Conservation (phyloP, 2,888 invertebrate species). For the Tinea trinotella region DNA sequence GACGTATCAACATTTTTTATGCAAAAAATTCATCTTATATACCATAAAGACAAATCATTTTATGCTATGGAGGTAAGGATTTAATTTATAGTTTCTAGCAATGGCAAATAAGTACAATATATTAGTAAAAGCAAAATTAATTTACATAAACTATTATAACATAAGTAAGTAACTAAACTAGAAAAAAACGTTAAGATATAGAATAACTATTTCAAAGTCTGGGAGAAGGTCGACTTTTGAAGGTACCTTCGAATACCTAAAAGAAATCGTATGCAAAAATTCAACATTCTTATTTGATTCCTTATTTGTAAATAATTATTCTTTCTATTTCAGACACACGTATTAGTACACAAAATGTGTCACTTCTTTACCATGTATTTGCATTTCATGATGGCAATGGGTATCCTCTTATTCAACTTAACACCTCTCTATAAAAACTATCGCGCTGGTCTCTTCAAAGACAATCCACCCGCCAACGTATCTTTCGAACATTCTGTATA, state of each 20-base stretch:
- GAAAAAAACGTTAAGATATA: too few relatives aligned
- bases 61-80: conserved; percentile 8
- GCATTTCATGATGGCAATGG: neutral
- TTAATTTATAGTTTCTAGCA: too few relatives aligned
- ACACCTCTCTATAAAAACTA: conserved; percentile 9
- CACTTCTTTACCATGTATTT: conserved; percentile 10
- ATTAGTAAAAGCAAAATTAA: too few relatives aligned
- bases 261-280: neutral
- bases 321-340: conserved; percentile 7
- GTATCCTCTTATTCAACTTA: conserved; percentile 13
- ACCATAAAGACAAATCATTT: neutral
- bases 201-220: too few relatives aligned
- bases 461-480: neutral
- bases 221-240: too few relatives aligned
- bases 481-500: conserved; percentile 22
- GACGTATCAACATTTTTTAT: neutral
- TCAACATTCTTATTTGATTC: neutral
- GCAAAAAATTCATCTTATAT: conserved; percentile 4
- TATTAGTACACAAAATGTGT: neutral
- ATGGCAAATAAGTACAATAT: too few relatives aligned
- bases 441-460: neutral
- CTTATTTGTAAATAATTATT: neutral
- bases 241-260: too few relatives aligned
- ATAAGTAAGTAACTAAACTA: too few relatives aligned
- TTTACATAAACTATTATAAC: too few relatives aligned